Percentiles rank a stretch among this genome's conserved stretches.
Conservation (phyloP, 1,140 invertebrate genomes). For the Dendrolimus punctatus region DNA sequence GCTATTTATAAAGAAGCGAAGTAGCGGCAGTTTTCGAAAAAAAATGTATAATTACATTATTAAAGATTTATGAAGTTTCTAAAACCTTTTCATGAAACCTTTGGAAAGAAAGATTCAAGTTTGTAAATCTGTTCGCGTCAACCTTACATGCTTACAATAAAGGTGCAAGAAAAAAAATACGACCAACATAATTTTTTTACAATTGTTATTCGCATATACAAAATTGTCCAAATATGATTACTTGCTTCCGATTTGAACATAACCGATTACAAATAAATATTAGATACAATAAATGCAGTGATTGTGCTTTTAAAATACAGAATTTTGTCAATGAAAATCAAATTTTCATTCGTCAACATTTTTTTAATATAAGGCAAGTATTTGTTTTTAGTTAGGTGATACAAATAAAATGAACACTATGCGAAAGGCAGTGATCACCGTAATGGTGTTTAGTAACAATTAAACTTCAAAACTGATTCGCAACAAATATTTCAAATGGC, state of each 20-base stretch:
- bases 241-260: background rate
- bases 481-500: slow-evolving; percentile 29
- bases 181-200: too few species aligned
- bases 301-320: slow-evolving; percentile 23
- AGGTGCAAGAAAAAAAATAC: too few species aligned
- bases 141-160: too few species aligned
- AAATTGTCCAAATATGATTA: too few species aligned
- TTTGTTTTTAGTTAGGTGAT: slow-evolving; percentile 14
- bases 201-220: too few species aligned
- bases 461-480: slow-evolving; percentile 33
- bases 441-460: slow-evolving; percentile 38
- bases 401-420: slow-evolving; percentile 34
- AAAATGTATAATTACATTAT: slow-evolving; percentile 6
- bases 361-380: slow-evolving; percentile 38
- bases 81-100: too few species aligned
- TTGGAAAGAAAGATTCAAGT: too few species aligned
- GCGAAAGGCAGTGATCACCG: slow-evolving; percentile 60
- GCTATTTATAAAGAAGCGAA: too few species aligned
- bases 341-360: slow-evolving; percentile 14
- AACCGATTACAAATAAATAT: slow-evolving; percentile 2
- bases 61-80: slow-evolving; percentile 8
- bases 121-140: too few species aligned
- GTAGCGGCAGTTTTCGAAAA: too few species aligned
- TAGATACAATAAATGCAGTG: slow-evolving; percentile 23
- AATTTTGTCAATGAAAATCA: slow-evolving; percentile 15